Evolutionary conservation across 2,888 invertebrate genomes (phyloP).

Genomic region (Cantharis flavilabris): DNA sequence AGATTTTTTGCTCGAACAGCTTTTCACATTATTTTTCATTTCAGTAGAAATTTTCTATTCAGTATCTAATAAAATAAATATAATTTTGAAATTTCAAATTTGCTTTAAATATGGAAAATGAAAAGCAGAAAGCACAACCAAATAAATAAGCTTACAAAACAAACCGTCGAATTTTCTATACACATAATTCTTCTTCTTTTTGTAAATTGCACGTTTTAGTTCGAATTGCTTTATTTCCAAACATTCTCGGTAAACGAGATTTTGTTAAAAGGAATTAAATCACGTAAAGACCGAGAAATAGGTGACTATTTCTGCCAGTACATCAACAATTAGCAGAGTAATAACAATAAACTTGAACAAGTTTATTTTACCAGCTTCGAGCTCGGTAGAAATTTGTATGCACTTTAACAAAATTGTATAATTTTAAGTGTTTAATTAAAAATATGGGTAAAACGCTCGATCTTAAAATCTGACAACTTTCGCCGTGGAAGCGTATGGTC

Average conservation of each 20-base stretch:
- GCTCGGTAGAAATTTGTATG: neutral
- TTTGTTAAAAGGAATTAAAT: neutral
- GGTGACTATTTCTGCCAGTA: neutral
- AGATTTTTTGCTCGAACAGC: neutral
- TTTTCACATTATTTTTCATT: neutral
- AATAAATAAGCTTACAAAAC: neutral
- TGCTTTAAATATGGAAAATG: neutral
- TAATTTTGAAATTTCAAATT: neutral
- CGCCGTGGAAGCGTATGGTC: no score
- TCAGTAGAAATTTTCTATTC: neutral
- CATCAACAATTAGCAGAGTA: neutral
- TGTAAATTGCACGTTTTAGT: neutral
- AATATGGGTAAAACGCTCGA: neutral
- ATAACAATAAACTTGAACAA: neutral
- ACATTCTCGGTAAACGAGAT: neutral
- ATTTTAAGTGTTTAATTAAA: neutral
- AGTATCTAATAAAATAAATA: neutral
- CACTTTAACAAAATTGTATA: neutral
- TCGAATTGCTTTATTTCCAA: neutral
- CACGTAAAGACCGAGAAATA: neutral
- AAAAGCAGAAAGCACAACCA: neutral
- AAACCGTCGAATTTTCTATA: neutral
- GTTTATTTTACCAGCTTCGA: no score
- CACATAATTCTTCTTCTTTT: neutral
- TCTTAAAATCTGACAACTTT: neutral